phyloP scores from a whole-genome alignment of 2,888 invertebrate genomes.

The Drosophila mulleri region DNA sequence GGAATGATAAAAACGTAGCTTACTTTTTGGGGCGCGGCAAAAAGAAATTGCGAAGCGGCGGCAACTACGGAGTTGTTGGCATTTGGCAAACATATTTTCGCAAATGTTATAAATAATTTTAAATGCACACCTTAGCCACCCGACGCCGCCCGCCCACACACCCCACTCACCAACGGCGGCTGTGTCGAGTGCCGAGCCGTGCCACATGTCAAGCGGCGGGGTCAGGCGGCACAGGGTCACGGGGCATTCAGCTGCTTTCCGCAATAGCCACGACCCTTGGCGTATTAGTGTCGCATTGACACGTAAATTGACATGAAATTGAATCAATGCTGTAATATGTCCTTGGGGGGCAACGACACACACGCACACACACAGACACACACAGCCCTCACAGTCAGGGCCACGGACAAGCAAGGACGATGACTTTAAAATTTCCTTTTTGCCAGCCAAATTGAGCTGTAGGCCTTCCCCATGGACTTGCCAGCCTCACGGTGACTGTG shows the following conservation, averaged over 20 bases:
- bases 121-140: conserved; percentile 66
- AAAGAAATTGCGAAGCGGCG: conserved; percentile 55
- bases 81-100: conserved; percentile 74
- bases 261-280: conserved; percentile 65
- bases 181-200: conserved; percentile 4
- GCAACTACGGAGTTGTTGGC: conserved; percentile 51
- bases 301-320: conserved; percentile 86
- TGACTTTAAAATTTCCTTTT: conserved; percentile 81
- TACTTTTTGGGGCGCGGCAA: conserved; percentile 50
- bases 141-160: not conserved
- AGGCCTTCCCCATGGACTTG: conserved; percentile 43
- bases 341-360: conserved; percentile 79
- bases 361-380: conserved; percentile 10
- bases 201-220: conserved; percentile 31
- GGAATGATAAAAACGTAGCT: conserved; percentile 45
- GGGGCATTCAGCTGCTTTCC: conserved; percentile 28
- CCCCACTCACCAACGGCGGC: not conserved
- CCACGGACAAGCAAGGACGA: conserved; percentile 58
- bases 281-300: conserved; percentile 85
- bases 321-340: conserved; percentile 85
- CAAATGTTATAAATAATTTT: conserved; percentile 82
- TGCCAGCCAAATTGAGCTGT: conserved; percentile 77
- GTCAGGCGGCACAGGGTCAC: conserved; percentile 45
- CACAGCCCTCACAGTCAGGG: conserved; percentile 29
- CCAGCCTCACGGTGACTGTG: conserved; percentile 55